Conservation (phyloP, 2,797 vertebrate species). For the Jordanella pulchra region DNA sequence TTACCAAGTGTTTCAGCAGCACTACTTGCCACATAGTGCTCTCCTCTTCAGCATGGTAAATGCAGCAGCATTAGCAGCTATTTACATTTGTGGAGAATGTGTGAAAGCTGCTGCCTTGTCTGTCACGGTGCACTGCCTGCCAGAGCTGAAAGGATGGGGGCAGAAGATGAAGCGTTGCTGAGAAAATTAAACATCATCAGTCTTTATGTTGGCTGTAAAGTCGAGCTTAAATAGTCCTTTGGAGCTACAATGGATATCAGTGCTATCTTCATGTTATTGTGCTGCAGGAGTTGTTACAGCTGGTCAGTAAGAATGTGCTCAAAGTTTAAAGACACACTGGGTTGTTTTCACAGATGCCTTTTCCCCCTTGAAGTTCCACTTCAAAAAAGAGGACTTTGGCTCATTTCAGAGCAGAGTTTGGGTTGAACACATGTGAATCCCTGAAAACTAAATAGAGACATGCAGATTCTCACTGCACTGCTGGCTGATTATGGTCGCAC, state of each 20-base stretch:
- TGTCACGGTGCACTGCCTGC: constrained; percentile 44
- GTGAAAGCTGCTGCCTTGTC: constrained; percentile 28
- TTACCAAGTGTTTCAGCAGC: constrained; percentile 58
- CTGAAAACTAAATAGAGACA: constrained; percentile 53
- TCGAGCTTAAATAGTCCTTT: constrained; percentile 42
- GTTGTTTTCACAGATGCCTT: constrained; percentile 95
- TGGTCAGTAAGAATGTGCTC: constrained; percentile 86
- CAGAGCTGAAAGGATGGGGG: constrained; percentile 30
- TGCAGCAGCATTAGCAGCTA: constrained; percentile 52
- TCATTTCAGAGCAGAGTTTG: constrained; percentile 71
- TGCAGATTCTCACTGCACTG: constrained; percentile 9
- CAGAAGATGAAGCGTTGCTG: constrained; percentile 47
- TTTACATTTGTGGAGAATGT: constrained; percentile 54
- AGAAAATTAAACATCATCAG: constrained; percentile 59
- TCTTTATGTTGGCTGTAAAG: constrained; percentile 55
- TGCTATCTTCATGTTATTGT: constrained; percentile 74
- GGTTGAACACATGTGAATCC: constrained; percentile 74
- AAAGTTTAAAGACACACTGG: constrained; percentile 90
- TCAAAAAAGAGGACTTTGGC: constrained; percentile 85
- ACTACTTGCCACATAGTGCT: constrained; percentile 44
- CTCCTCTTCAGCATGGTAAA: constrained; percentile 45
- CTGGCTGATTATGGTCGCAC: background rate
- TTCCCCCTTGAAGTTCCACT: constrained; percentile 77
- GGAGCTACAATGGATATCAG: constrained; percentile 63
- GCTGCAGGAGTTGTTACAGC: constrained; percentile 88